Evolutionary conservation across 2,113 vertebrate genomes (phyloP), one percentile per base, ranked within the genome.

Genomic region (Chaetodon auriga): DNA sequence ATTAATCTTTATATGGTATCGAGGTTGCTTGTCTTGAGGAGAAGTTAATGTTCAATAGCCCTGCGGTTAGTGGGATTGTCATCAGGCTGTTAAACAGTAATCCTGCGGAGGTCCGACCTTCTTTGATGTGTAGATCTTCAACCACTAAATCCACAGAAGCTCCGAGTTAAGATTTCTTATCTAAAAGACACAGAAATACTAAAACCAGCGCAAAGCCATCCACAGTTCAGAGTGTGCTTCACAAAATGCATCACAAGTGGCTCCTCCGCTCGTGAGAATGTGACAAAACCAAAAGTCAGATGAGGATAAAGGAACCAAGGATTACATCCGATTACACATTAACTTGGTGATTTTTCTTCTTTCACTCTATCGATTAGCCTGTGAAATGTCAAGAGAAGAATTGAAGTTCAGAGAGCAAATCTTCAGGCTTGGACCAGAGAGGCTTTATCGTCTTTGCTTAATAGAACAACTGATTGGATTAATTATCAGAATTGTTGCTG

Each of bases 31-130:
- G 11, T n/a, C 18, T 51, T 45, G 0, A 65, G 13, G 36, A 45
- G 19, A 43, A 84, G 84, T 93, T 91, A 93, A 92, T 93, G 82
- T 92, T 90, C 58, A 72, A 35, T 86, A 65, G 48, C 68, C 78
- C 57, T 35, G 0, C 49, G 79, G 68, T 75, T 72, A 49, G 71
- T 74, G 62, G 51, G 81, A 82, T 73, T 25, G 69, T 80, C 87
- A 69, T 87, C 85, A 93, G 89, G 68, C 69, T 80, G 93, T 94
- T 95, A 94, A 95, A 91, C 91, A 90, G 68, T 95, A 95, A 95
- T 86, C 89, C 61, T 57, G n/a, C 10, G 25, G 6, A 57, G 68
- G 49, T 58, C 43, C 23, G 15, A 46, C 2, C 54, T 10, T 68
- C 89, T 87, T 93, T 92, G 88, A 91, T 83, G 83, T 58, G 89